A percentile compares a stretch with the other conserved stretches of the same genome.
These are phyloP conservation scores for Smutsia gigantea DNA, from an alignment of 2,797 vertebrate genomes.

Conservation along the genomic window DNA sequence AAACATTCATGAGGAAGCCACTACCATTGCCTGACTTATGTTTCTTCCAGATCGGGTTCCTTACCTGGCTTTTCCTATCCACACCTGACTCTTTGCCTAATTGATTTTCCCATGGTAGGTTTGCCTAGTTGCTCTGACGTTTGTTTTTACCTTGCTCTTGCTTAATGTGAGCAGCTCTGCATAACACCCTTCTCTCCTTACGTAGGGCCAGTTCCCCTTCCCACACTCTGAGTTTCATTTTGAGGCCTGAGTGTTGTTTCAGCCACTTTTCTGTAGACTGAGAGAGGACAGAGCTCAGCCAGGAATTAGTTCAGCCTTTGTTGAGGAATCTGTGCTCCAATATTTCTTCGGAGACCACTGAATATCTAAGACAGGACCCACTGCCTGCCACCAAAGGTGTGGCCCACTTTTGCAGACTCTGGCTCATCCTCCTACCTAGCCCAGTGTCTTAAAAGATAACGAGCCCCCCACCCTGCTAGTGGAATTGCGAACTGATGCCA, in stretches of 20 bases:
- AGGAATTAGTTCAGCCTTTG: background rate
- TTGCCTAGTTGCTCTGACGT: background rate
- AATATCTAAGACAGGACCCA: background rate
- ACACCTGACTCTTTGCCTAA: background rate
- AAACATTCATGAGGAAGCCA: background rate
- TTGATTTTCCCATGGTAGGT: background rate
- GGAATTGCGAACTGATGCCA: background rate
- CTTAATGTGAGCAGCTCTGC: background rate
- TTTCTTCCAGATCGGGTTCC: constrained; percentile 42
- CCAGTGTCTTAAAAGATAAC: background rate
- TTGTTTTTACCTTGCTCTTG: constrained; percentile 14
- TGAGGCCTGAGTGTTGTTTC: background rate
- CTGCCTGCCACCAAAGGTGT: fast-evolving
- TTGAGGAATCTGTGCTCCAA: background rate
- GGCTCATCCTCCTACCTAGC: background rate
- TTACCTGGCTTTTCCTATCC: background rate
- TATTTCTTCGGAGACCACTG: background rate
- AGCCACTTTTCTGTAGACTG: background rate
- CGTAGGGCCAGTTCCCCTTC: background rate
- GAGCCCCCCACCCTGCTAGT: background rate
- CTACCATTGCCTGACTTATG: background rate
- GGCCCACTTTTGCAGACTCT: background rate
- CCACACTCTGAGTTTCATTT: background rate
- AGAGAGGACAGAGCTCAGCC: background rate
- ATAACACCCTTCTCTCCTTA: background rate